Evolutionary conservation across 2,888 invertebrate species (phyloP), one percentile per base, ranked within the genome.

Genomic region (Rotaria sp.): DNA sequence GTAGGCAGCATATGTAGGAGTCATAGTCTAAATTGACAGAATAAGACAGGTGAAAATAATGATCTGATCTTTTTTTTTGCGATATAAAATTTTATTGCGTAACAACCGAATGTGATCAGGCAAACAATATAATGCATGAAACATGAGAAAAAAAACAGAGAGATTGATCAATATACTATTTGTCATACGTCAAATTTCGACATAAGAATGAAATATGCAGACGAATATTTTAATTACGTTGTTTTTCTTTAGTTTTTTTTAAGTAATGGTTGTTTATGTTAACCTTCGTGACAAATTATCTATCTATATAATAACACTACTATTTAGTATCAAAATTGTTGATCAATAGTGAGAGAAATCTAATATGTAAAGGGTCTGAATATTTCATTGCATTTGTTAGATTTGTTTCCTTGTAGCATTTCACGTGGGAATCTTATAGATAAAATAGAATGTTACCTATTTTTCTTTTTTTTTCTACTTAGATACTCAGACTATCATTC

Each of bases 321-420:
- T 67, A 35, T 67, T 67, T 67, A 67, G 30, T 35, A 30, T 67
- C 35, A 67, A 67, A 15, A 18, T 15, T 5, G 24, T 18, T 30
- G 67, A 67, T 30, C 67, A 67, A 67, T 2, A 67, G 35, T 30
- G 67, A 67, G 13, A 67, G 67, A 67, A 67, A 67, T 67, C n/a
- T 67, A 67, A 67, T 67, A 30, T 67, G 18, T 35, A 67, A 67
- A 67, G 67, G 67, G 67, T 35, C 35, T 35, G 67, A 67, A 67
- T 67, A 67, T 67, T 67, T 67, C 67, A 67, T 67, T 67, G 30
- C 67, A 67, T 67, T 67, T 67, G 67, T 35, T 35, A 35, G 67
- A 67, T 67, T 67, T 67, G n/a, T 67, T 67, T 67, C 30, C 67
- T 30, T 67, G 35, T 4, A 35, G 35, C 67, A 67, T 67, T 67